These are phyloP conservation scores for Euplagia quadripunctaria DNA, from an alignment of 2,888 invertebrate species.

Conservation along the genomic window DNA sequence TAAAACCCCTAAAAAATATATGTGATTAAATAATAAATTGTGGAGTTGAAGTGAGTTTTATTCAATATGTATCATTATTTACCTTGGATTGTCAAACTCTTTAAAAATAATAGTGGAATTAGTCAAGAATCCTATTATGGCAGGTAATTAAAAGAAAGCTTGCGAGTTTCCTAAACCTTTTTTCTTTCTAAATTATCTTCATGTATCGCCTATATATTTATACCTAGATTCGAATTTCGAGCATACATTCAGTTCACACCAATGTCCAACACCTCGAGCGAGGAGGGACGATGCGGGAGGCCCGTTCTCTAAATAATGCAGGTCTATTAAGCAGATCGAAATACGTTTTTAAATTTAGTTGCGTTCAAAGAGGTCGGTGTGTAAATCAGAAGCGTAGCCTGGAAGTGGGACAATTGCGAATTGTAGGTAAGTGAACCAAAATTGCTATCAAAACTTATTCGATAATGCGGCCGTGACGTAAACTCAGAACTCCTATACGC, in stretches of 20 bases:
- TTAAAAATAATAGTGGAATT: neutral
- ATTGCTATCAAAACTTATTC: neutral
- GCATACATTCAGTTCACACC: neutral
- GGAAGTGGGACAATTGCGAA: neutral
- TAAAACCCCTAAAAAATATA: neutral
- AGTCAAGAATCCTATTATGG: neutral
- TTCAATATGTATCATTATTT: neutral
- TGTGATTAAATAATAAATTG: slow-evolving; percentile 6
- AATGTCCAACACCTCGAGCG: neutral
- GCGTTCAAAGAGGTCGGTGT: neutral
- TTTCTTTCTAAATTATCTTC: neutral
- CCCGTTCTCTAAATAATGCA: too few relatives aligned
- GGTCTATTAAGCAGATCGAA: neutral
- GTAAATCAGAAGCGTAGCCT: neutral
- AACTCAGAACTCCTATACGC: neutral
- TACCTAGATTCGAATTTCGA: neutral
- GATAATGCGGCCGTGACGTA: neutral
- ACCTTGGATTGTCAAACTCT: neutral
- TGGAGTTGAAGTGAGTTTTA: slow-evolving; percentile 7
- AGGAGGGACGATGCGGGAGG: neutral
- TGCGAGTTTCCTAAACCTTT: neutral
- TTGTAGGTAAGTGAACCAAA: neutral
- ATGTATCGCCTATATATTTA: neutral
- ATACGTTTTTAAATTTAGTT: neutral
- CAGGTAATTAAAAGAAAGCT: neutral